These are phyloP conservation scores for Vanessa atalanta DNA, from an alignment of 1,140 invertebrate species.

Conservation along the genomic window DNA sequence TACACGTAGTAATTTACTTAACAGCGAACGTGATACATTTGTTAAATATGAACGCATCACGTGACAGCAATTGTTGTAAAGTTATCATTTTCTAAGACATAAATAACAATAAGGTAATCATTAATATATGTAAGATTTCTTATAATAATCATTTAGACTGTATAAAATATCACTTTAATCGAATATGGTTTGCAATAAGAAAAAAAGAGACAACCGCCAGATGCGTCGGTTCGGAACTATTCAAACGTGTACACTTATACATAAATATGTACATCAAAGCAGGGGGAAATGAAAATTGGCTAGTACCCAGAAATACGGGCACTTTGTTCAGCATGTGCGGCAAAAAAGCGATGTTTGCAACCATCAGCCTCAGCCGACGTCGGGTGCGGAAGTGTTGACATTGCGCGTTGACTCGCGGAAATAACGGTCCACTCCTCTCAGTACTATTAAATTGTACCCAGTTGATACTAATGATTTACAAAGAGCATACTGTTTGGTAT, in stretches of 20 bases:
- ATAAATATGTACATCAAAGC: not conserved
- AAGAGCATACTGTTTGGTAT: no score
- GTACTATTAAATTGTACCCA: not conserved
- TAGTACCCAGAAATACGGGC: constrained; percentile 5
- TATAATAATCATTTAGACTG: no score
- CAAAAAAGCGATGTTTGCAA: constrained; percentile 38
- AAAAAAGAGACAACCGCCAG: no score
- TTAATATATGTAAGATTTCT: no score
- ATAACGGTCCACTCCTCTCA: constrained; percentile 34
- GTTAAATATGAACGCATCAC: not conserved
- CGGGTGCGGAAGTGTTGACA: constrained; percentile 37
- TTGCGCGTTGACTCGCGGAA: constrained; percentile 45
- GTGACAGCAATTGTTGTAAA: not conserved
- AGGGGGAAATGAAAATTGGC: constrained; percentile 14
- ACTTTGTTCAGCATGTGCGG: not conserved
- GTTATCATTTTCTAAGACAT: no score
- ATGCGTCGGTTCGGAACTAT: no score
- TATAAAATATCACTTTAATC: no score
- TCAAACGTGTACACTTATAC: not conserved
- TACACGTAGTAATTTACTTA: not conserved
- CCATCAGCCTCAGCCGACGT: constrained; percentile 31
- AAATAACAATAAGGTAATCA: no score
- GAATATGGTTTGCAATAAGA: no score
- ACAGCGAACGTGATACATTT: not conserved
- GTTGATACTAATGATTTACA: not conserved